Conservation (phyloP, 2,888 invertebrate species). For the Polylopha cassiicola region DNA sequence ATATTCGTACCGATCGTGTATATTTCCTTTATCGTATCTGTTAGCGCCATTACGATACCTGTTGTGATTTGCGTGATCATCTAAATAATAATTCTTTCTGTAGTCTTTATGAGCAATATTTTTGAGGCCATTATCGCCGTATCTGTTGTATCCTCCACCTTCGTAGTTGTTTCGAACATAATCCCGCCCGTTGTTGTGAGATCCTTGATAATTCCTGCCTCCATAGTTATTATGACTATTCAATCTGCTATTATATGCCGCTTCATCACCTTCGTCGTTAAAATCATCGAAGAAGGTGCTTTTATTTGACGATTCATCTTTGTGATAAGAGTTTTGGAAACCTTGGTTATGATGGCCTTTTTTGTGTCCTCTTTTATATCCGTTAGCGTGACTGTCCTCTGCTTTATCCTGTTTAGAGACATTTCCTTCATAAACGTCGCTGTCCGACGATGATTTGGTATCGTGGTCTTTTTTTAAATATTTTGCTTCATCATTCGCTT, state of each 20-base stretch:
- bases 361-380: constrained; percentile 75
- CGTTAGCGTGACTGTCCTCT: constrained; percentile 60
- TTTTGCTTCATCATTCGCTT: constrained; percentile 66
- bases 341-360: constrained; percentile 84
- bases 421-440: constrained; percentile 64
- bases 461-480: constrained; percentile 70
- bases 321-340: constrained; percentile 82
- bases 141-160: constrained; percentile 56
- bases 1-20: constrained; percentile 52
- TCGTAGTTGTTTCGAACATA: constrained; percentile 57
- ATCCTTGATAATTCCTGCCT: constrained; percentile 60
- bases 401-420: constrained; percentile 61
- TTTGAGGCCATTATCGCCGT: constrained; percentile 61
- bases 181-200: constrained; percentile 64
- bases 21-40: constrained; percentile 54
- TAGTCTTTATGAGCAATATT: constrained; percentile 60
- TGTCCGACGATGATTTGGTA: constrained; percentile 61
- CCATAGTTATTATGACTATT: constrained; percentile 64
- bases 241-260: constrained; percentile 59
- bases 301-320: constrained; percentile 83
- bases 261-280: constrained; percentile 67
- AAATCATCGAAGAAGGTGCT: constrained; percentile 82
- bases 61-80: constrained; percentile 61
- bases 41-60: constrained; percentile 60
- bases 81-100: constrained; percentile 65